Evolutionary conservation across 2,113 vertebrate genomes (phyloP).

Genomic region (Phaethon lepturus): DNA sequence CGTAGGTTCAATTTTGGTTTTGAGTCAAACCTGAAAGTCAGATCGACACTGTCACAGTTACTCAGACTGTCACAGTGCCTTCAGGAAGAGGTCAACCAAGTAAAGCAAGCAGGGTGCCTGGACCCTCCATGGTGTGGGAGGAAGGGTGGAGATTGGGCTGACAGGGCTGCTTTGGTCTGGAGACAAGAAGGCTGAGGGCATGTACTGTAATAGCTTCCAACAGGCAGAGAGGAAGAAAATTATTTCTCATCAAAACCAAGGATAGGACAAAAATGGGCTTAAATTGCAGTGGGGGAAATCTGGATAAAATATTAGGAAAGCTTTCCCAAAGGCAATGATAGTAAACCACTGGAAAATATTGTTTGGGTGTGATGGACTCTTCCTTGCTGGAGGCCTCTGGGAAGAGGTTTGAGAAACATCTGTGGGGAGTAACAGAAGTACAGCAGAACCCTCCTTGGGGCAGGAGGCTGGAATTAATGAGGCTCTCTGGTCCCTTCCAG

Average conservation of each 20-base stretch:
- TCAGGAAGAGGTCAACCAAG: background rate
- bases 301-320: background rate
- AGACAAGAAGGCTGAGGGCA: background rate
- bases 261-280: background rate
- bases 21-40: background rate
- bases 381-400: background rate
- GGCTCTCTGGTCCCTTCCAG: background rate
- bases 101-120: background rate
- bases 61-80: background rate
- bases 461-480: background rate
- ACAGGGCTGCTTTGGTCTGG: background rate
- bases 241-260: background rate
- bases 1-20: background rate
- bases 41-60: fast-evolving
- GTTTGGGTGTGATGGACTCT: background rate
- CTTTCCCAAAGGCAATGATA: background rate
- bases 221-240: background rate
- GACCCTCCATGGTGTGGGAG: background rate
- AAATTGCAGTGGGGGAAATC: background rate
- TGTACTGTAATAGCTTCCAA: background rate
- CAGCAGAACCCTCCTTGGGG: background rate
- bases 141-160: background rate
- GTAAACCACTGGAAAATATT: background rate
- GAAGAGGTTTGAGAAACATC: background rate
- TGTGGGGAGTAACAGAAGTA: background rate